Percentiles rank a stretch among this genome's conserved stretches.
Conservation (phyloP, 2,888 invertebrate genomes). For the Arctia plantaginis region DNA sequence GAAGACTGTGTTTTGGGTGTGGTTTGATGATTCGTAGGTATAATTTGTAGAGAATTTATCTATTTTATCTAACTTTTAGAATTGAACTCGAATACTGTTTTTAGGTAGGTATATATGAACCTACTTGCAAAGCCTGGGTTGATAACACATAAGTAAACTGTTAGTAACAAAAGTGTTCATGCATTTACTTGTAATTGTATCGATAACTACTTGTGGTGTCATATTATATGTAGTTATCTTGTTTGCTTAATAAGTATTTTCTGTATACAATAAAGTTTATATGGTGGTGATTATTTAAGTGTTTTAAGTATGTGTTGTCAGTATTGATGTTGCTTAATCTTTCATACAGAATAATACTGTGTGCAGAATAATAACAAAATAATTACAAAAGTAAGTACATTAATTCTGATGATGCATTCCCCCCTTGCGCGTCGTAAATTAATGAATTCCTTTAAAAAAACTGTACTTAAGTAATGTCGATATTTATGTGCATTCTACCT, state of each 20-base stretch:
- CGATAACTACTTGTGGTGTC: neutral
- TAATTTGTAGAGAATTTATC: neutral
- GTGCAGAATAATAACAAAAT: too few species aligned
- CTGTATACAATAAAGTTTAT: neutral
- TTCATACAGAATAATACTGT: too few species aligned
- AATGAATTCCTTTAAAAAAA: too few species aligned
- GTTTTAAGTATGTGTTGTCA: neutral
- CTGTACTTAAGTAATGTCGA: too few species aligned
- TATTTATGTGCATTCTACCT: too few species aligned
- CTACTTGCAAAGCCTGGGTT: neutral
- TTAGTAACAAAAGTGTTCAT: too few species aligned
- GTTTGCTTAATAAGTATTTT: neutral
- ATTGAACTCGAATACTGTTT: neutral
- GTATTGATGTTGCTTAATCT: neutral
- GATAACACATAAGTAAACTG: too few species aligned
- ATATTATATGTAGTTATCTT: neutral
- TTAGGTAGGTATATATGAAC: neutral
- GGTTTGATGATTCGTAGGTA: neutral
- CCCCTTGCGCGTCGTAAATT: too few species aligned
- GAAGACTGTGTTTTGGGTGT: constrained; percentile 5
- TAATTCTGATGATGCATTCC: too few species aligned
- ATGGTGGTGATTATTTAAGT: neutral
- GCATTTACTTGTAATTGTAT: neutral
- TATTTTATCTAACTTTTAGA: neutral
- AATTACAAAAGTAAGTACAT: too few species aligned